phyloP scores from a whole-genome alignment of 2,113 vertebrate species.

The Brienomyrus brachyistius region DNA sequence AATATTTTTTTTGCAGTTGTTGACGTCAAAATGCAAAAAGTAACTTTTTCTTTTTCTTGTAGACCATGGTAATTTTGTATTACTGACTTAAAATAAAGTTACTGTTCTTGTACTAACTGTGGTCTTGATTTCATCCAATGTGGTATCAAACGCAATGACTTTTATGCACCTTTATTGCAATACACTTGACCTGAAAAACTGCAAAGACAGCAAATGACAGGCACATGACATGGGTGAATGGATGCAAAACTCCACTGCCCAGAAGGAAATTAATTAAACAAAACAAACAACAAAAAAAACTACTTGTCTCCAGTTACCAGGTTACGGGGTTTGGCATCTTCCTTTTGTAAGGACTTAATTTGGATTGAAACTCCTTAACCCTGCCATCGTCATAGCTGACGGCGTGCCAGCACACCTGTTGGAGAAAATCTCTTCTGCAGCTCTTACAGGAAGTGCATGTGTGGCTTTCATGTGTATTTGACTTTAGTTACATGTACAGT shows the following conservation, averaged over 20 bases:
- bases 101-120: background rate
- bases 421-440: background rate
- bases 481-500: background rate
- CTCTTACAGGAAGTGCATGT: background rate
- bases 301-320: background rate
- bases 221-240: background rate
- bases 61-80: background rate
- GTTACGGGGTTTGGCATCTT: background rate
- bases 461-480: background rate
- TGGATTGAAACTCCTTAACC: background rate
- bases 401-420: background rate
- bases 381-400: background rate
- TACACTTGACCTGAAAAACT: background rate
- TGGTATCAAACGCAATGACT: background rate
- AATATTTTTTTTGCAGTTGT: background rate
- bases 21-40: background rate
- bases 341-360: background rate
- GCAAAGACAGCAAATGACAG: background rate
- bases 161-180: background rate
- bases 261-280: background rate
- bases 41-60: background rate
- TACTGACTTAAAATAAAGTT: background rate
- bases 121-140: background rate
- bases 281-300: background rate
- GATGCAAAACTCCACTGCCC: background rate